These are phyloP conservation scores for Neuroscelio doddi DNA, from an alignment of 2,888 invertebrate genomes.

Conservation along the genomic window DNA sequence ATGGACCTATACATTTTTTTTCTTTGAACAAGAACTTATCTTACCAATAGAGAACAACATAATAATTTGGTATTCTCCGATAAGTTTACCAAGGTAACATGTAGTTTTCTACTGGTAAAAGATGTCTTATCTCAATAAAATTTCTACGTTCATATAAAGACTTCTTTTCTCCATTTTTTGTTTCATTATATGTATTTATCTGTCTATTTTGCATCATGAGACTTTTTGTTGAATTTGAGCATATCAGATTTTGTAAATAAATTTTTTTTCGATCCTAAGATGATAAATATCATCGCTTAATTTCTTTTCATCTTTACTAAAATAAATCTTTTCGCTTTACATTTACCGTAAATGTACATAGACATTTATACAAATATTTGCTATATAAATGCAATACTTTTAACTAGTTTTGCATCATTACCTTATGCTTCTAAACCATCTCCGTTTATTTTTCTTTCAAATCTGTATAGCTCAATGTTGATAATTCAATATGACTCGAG, in stretches of 20 bases:
- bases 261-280: slow-evolving; percentile 60
- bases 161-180: slow-evolving; percentile 31
- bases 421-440: slow-evolving; percentile 14
- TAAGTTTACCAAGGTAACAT: slow-evolving; percentile 15
- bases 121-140: slow-evolving; percentile 30
- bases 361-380: slow-evolving; percentile 43
- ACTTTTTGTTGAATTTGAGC: slow-evolving; percentile 65
- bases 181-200: slow-evolving; percentile 25
- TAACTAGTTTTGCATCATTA: slow-evolving; percentile 25
- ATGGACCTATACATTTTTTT: slow-evolving; percentile 64
- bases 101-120: slow-evolving; percentile 19
- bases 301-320: slow-evolving; percentile 53
- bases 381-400: slow-evolving; percentile 37
- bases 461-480: slow-evolving; percentile 22
- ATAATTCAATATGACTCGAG: slow-evolving; percentile 25
- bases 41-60: no score
- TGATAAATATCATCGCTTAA: slow-evolving; percentile 47
- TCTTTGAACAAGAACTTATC: slow-evolving; percentile 27
- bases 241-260: slow-evolving; percentile 66
- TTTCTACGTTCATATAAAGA: slow-evolving; percentile 43
- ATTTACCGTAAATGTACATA: slow-evolving; percentile 49
- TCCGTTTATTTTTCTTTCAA: slow-evolving; percentile 5
- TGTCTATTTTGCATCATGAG: slow-evolving; percentile 49
- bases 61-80: no score
- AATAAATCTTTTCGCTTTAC: slow-evolving; percentile 47